These are phyloP conservation scores for Pithys albifrons DNA, from an alignment of 2,113 vertebrate species.

Conservation along the genomic window DNA sequence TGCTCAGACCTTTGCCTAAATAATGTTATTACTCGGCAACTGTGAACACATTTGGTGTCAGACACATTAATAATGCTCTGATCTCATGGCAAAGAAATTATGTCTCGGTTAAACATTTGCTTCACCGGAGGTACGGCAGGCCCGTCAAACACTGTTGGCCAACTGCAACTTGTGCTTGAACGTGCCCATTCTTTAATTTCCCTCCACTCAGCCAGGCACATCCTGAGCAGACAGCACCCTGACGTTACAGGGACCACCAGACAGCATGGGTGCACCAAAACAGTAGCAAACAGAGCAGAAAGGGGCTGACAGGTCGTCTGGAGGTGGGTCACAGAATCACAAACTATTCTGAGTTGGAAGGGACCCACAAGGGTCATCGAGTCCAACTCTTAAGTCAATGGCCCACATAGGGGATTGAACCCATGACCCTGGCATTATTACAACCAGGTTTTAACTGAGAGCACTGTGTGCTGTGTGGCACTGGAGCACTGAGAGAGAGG, in stretches of 20 bases:
- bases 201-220: background rate
- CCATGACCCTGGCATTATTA: no score
- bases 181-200: accelerated
- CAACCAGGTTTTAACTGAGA: background rate
- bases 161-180: background rate
- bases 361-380: no score
- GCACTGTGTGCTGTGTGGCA: background rate
- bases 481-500: accelerated
- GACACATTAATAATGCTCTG: background rate
- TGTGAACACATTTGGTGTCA: background rate
- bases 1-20: background rate
- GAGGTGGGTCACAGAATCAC: background rate
- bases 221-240: accelerated
- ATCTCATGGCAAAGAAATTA: background rate
- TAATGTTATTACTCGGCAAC: background rate
- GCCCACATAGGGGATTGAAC: no score
- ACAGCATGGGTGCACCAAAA: accelerated
- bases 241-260: background rate
- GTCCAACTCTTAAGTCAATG: no score
- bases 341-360: no score
- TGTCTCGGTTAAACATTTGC: background rate
- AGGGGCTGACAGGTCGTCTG: no score
- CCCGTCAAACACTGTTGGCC: background rate
- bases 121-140: background rate
- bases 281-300: accelerated